Conservation (phyloP, 2,888 invertebrate species). For the Spisula subtruncata region DNA sequence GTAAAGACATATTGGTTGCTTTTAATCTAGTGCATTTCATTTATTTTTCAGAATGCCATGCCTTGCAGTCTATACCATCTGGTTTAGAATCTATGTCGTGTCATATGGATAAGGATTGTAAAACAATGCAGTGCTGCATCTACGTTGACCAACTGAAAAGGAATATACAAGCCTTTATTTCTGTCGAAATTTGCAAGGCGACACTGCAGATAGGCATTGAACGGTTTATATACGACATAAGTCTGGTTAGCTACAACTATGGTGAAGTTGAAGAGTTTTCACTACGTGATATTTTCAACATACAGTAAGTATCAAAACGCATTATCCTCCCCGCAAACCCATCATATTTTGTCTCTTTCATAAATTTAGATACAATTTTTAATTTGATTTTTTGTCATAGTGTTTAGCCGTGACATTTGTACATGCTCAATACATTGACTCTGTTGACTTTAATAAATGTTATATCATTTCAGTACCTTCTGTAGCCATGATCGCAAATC, state of each 20-base stretch:
- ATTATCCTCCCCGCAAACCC: too few relatives aligned
- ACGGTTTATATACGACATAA: slow-evolving; percentile 54
- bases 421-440: too few relatives aligned
- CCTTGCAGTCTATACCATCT: neutral
- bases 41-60: slow-evolving; percentile 62
- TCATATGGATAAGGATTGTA: slow-evolving; percentile 54
- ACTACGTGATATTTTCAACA: slow-evolving; percentile 62
- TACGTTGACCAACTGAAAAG: neutral
- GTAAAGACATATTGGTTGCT: too few relatives aligned
- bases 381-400: too few relatives aligned
- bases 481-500: too few relatives aligned
- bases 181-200: neutral
- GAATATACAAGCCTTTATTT: slow-evolving; percentile 1
- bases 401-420: too few relatives aligned
- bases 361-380: too few relatives aligned
- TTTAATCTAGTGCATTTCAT: neutral
- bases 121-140: slow-evolving; percentile 22
- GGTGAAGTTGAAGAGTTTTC: slow-evolving; percentile 64
- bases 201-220: slow-evolving; percentile 25
- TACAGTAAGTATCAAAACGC: slow-evolving; percentile 63
- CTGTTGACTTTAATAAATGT: too few relatives aligned
- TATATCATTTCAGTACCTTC: too few relatives aligned
- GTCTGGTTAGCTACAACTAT: slow-evolving; percentile 63
- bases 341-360: too few relatives aligned
- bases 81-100: slow-evolving; percentile 58